Base-by-base conservation (phyloP, 1,140 invertebrate species). In the Pogonognathellus flavescens region DNA sequence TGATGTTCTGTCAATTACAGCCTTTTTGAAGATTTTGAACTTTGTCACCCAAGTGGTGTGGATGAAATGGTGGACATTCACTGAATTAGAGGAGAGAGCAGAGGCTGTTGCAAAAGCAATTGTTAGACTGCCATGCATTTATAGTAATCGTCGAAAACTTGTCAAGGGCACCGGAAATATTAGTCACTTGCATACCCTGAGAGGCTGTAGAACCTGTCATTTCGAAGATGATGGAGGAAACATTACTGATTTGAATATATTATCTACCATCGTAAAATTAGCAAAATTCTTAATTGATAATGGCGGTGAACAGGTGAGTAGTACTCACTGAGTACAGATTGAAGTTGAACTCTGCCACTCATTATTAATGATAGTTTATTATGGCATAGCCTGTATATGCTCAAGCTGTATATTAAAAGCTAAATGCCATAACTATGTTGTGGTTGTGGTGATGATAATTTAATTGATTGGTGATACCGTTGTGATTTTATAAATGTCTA, bases 91-190 rank as follows among this genome's bases (percentile, higher is more conserved):
- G 18, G 70, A 31, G 1, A 50, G 70, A n/a, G 70, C 16, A 1
- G 70, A 49, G 10, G 41, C 41, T 50, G 31, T 76, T 9, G 70
- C 70, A 6, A 76, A 76, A 10, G 70, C 70, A 13, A 50, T 76
- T 8, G 41, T 76, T n/a, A 76, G n/a, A 11, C 70, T 76, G 5
- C 70, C 70, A 0, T 76, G 70, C 41, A 76, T 76, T 50, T 76
- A 76, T 31, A 76, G 70, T 49, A 76, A 76, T 50, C 70, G 70
- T 3, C 31, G 16, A 9, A 41, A 76, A 18, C n/a, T 76, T 5
- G n/a, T 76, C 41, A 76, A 11, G 0, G 70, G 31, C 5, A 20
- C 25, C 1, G 70, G 70, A 0, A 50, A 76, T 10, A 50, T 50
- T 31, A 20, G 31, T 18, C 70, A 76, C 18, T 50, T 76, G n/a